These are phyloP conservation scores for Paramormyrops hopkinsi DNA, from an alignment of 2,797 vertebrate species.

Conservation along the genomic window DNA sequence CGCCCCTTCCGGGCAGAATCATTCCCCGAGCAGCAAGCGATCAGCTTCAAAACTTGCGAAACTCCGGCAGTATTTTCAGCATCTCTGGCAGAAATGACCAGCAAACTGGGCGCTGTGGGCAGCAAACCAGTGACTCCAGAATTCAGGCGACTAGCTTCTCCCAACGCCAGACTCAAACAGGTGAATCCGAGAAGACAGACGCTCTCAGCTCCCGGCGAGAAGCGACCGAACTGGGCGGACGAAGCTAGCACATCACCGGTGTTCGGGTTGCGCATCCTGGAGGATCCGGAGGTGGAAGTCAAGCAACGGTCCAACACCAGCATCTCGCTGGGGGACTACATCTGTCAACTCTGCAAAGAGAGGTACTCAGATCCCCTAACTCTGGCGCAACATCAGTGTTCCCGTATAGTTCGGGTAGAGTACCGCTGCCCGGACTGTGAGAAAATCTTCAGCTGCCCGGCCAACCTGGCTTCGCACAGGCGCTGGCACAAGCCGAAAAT, in stretches of 20 bases:
- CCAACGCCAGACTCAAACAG: conserved; percentile 14
- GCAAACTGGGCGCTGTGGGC: conserved; percentile 25
- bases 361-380: conserved; percentile 45
- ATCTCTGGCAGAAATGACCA: conserved; percentile 35
- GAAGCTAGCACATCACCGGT: conserved; percentile 40
- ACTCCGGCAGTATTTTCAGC: conserved; percentile 24
- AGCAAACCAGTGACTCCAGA: neutral
- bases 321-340: conserved; percentile 42
- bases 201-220: conserved; percentile 23
- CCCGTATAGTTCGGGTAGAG: conserved; percentile 50
- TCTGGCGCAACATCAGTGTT: conserved; percentile 52
- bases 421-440: conserved; percentile 54
- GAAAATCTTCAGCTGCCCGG: conserved; percentile 55
- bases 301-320: neutral
- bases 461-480: conserved; percentile 54
- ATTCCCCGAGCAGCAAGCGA: conserved; percentile 24
- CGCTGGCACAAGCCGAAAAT: conserved; percentile 52
- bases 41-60: conserved; percentile 25
- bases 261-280: conserved; percentile 38
- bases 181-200: conserved; percentile 30
- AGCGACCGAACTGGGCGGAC: conserved; percentile 20
- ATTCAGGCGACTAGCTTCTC: conserved; percentile 22
- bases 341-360: conserved; percentile 53
- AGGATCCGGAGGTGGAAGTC: conserved; percentile 18
- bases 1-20: conserved; percentile 24